phyloP scores from a whole-genome alignment of 2,113 vertebrate genomes.

The Tamias sibiricus region DNA sequence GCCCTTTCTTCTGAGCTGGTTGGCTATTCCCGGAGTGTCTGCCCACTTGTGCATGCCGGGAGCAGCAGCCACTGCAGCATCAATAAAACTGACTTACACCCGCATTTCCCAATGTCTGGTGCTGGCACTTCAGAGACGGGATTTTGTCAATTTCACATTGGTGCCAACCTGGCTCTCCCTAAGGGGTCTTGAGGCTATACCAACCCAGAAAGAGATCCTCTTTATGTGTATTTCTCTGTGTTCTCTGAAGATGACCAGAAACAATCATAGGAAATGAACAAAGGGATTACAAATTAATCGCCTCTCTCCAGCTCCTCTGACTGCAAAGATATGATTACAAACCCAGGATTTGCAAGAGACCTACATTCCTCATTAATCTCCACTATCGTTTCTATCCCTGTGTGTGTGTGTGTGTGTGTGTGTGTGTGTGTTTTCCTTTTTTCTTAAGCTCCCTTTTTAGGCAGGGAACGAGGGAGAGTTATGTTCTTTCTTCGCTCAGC shows the following conservation, averaged over 20 bases:
- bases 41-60: background rate
- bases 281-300: slow-evolving; percentile 75
- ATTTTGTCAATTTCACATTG: slow-evolving; percentile 29
- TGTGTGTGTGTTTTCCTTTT: background rate
- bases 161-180: background rate
- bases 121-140: background rate
- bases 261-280: slow-evolving; percentile 68
- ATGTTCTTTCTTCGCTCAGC: slow-evolving; percentile 59
- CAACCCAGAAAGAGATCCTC: background rate
- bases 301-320: slow-evolving; percentile 59
- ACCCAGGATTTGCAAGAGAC: slow-evolving; percentile 69
- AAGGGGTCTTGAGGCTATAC: background rate
- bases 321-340: slow-evolving; percentile 66
- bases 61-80: background rate
- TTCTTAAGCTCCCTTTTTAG: slow-evolving; percentile 46
- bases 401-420: background rate
- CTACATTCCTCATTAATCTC: slow-evolving; percentile 72
- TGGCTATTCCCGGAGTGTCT: background rate
- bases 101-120: background rate
- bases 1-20: background rate
- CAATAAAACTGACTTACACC: slow-evolving; percentile 1
- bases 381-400: slow-evolving; percentile 52
- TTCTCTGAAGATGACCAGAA: slow-evolving; percentile 72
- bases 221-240: background rate
- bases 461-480: slow-evolving; percentile 49